Conservation (phyloP, 2,113 vertebrate genomes). For the Butorides virescens region DNA sequence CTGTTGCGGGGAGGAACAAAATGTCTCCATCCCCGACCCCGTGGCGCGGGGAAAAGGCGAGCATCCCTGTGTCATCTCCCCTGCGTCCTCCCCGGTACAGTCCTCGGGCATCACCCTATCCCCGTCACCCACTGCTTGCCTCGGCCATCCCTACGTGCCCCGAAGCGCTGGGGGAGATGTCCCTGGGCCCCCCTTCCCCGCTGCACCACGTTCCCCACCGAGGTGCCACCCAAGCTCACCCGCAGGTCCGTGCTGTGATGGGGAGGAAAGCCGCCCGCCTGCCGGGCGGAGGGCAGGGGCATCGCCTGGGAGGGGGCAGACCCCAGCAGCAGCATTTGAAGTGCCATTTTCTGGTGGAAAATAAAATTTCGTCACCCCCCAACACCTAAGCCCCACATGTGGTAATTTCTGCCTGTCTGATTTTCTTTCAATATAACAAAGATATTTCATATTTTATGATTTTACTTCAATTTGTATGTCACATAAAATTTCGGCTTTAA, state of each 20-base stretch:
- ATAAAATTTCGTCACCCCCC: neutral
- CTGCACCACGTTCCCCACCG: neutral
- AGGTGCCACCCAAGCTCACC: neutral
- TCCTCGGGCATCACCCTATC: neutral
- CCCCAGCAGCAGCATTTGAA: neutral
- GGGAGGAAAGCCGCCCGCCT: neutral
- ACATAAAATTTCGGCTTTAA: neutral
- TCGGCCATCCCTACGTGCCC: accelerated
- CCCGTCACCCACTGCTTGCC: neutral
- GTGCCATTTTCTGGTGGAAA: neutral
- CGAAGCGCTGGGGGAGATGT: neutral
- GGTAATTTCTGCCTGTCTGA: neutral
- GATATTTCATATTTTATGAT: neutral
- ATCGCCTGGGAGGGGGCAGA: neutral
- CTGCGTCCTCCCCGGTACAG: neutral
- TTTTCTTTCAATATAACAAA: neutral
- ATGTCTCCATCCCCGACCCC: neutral
- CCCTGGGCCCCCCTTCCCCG: neutral
- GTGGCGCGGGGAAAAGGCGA: accelerated
- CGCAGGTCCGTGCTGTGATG: accelerated
- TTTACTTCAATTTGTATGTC: neutral
- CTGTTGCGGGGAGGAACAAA: neutral
- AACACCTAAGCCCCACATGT: neutral
- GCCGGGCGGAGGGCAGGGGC: accelerated
- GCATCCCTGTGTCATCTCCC: neutral